A percentile compares a stretch with the other conserved stretches of the same genome.
Evolutionary conservation across 30 jellyfish, hydroid and myxozoan species (phyloP).

Genomic region (Mastigias papua): DNA sequence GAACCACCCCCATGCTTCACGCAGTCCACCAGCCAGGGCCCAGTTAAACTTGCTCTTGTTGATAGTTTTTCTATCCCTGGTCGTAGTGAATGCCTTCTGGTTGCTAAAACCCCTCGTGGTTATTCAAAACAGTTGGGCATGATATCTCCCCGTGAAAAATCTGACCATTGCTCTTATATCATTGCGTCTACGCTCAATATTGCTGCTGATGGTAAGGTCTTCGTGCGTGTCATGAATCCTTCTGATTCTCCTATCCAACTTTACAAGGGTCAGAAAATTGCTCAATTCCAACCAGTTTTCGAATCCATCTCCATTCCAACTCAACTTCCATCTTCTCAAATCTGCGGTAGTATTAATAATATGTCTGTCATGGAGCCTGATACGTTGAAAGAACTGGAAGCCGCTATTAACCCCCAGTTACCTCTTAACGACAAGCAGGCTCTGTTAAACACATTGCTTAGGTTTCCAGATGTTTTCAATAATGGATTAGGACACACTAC

Average conservation of each 20-base stretch:
- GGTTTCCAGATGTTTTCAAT: too few relatives aligned
- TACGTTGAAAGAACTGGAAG: not conserved
- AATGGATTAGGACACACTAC: too few relatives aligned
- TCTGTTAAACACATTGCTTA: too few relatives aligned
- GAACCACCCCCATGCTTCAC: not conserved
- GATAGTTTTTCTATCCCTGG: not conserved
- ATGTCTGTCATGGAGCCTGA: not conserved
- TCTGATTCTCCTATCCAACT: not conserved
- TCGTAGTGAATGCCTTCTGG: not conserved
- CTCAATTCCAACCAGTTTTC: not conserved
- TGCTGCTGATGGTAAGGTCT: not conserved
- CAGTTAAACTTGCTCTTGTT: not conserved
- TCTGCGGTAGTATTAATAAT: not conserved
- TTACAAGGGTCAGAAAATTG: not conserved
- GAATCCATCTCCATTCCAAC: not conserved
- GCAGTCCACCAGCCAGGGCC: not conserved
- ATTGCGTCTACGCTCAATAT: not conserved
- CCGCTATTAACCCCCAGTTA: not conserved
- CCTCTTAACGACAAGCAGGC: too few relatives aligned
- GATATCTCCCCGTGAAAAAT: not conserved
- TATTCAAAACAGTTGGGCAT: not conserved
- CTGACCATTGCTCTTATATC: not conserved
- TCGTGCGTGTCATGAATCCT: not conserved
- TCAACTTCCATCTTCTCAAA: not conserved
- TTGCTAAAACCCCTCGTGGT: not conserved